Base-by-base conservation (phyloP, 2,797 vertebrate genomes). In the Delichon dasypus region DNA sequence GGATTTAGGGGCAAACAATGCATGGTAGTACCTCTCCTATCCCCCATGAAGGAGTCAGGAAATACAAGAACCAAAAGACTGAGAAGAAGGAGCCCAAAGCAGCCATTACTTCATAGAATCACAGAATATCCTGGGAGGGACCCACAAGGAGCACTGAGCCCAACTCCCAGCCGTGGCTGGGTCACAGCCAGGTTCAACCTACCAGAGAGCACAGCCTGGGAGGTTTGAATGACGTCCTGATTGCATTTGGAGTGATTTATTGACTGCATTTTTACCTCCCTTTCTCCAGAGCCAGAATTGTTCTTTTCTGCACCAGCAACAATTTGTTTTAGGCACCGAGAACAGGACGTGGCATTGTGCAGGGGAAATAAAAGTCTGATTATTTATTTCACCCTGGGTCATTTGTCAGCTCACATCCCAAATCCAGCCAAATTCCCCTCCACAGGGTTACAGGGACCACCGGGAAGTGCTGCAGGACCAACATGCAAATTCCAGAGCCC, bases 151-250 rank as follows among this genome's bases (percentile, higher is more conserved):
- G 32, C 67, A 17, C 1, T 0, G 10, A 66, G 47, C 60, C 38
- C 51, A 58, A 3, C 9, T 84, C n/a, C n/a, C 27, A 34, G 38
- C 26, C 6, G 0, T 5, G 11, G 58, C 0, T 55, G 88, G 62
- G 55, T 54, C 42, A 21, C 36, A 70, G 4, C 22, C 38, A 71
- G n/a, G 27, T 21, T 68, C 42, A 60, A 85, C 40, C 48, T 29
- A 25, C 18, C 58, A 55, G 34, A 9, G 14, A 91, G 71, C 67
- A 57, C 55, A 65, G 50, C n/a, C 54, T 55, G 25, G 7, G 66
- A 45, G 67, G 23, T 89, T 5, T 34, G 57, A 60, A 23, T 38
- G 26, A 74, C 8, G 26, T 55, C 12, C 32, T 70, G 44, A 74
- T 36, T 58, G 22, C 29, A 26, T 61, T 85, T 3, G 12, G 18